Conservation (phyloP, 2,797 vertebrate genomes). For the Clarias platycephalus region DNA sequence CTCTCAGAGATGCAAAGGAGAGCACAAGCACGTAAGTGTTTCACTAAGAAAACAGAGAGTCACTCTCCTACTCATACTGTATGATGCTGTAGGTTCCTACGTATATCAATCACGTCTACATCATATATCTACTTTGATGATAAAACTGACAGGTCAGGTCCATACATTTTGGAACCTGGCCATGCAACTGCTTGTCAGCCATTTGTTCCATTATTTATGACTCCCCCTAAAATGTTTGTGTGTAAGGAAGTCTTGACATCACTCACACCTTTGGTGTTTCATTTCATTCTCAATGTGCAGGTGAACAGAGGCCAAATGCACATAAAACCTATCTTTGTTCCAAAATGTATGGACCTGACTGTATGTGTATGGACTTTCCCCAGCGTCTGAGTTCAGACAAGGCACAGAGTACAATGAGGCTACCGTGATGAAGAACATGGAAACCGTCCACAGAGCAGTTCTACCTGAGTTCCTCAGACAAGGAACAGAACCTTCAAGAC, state of each 20-base stretch:
- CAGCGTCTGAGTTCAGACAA: slow-evolving; percentile 41
- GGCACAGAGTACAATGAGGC: slow-evolving; percentile 4
- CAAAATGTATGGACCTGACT: no score
- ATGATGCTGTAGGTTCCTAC: not conserved
- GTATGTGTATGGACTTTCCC: not conserved
- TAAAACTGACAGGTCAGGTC: not conserved
- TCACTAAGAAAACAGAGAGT: not conserved
- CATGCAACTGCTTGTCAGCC: no score
- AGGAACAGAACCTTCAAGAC: slow-evolving; percentile 58
- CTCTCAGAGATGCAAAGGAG: slow-evolving; percentile 60
- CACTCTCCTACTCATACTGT: not conserved
- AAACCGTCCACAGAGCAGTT: not conserved
- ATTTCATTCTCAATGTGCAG: no score
- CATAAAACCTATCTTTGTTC: no score
- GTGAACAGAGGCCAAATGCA: no score
- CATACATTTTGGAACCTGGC: no score
- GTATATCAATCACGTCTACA: not conserved
- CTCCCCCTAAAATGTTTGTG: no score
- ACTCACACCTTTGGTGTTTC: no score
- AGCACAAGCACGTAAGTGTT: slow-evolving; percentile 34
- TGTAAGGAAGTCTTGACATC: no score
- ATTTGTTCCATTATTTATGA: no score
- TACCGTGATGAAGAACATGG: slow-evolving; percentile 32
- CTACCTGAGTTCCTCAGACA: not conserved
- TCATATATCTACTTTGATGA: not conserved